Percentiles rank a stretch among this genome's conserved stretches.
These are phyloP conservation scores for Sebastes alutus DNA, from an alignment of 2,797 vertebrate species.

Conservation along the genomic window DNA sequence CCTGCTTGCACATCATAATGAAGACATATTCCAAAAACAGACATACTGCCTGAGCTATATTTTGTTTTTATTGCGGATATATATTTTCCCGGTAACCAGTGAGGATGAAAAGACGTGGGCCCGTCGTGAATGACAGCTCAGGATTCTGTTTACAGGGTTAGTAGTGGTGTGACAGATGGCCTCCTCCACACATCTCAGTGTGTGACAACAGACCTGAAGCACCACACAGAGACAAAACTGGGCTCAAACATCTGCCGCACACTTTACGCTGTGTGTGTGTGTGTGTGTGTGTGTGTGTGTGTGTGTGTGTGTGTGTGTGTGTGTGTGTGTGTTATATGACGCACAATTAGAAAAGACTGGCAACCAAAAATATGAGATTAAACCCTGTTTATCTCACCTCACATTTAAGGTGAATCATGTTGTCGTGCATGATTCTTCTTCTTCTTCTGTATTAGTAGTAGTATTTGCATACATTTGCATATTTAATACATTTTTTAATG, in stretches of 20 bases:
- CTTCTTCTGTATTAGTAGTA: background rate
- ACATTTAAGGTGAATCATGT: background rate
- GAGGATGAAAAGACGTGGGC: slow-evolving; percentile 37
- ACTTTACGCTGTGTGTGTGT: background rate
- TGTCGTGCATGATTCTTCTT: background rate
- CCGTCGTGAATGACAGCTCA: slow-evolving; percentile 66
- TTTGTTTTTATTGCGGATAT: background rate
- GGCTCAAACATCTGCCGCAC: slow-evolving; percentile 38
- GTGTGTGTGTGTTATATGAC: background rate
- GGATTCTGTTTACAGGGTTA: slow-evolving; percentile 67
- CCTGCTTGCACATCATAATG: background rate
- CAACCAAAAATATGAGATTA: background rate
- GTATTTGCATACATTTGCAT: background rate
- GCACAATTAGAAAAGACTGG: background rate
- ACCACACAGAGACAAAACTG: slow-evolving; percentile 33
- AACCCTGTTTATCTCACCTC: background rate
- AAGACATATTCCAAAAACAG: background rate
- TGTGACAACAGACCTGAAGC: slow-evolving; percentile 67
- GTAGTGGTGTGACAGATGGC: slow-evolving; percentile 67
- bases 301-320: background rate
- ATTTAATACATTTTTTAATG: background rate
- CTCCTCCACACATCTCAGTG: slow-evolving; percentile 67
- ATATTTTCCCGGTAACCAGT: slow-evolving; percentile 1
- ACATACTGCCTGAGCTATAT: background rate
- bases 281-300: background rate